Evolutionary conservation across 2,797 vertebrate genomes (phyloP).

Genomic region (Peromyscus attwateri): DNA sequence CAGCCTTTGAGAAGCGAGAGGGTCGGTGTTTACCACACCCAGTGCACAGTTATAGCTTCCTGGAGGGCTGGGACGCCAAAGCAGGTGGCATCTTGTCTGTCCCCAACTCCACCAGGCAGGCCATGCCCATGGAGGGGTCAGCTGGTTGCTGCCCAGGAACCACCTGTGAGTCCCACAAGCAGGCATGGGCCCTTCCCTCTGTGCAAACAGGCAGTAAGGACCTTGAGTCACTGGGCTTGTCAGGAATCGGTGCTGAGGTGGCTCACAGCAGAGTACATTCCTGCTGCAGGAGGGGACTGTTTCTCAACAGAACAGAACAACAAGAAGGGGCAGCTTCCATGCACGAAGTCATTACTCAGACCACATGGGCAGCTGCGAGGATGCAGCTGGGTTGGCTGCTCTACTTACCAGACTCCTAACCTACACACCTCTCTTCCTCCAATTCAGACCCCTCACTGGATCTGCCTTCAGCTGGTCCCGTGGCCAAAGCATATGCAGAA

Average conservation of each 20-base stretch:
- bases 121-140: background rate
- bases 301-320: background rate
- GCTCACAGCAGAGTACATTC: slow-evolving; percentile 33
- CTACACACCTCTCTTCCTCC: slow-evolving; percentile 50
- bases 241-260: slow-evolving; percentile 49
- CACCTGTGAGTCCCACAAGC: background rate
- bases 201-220: background rate
- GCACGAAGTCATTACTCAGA: slow-evolving; percentile 46
- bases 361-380: slow-evolving; percentile 55
- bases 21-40: background rate
- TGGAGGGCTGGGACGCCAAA: background rate
- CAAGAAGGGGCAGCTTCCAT: background rate
- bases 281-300: slow-evolving; percentile 52
- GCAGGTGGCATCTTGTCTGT: slow-evolving; percentile 50
- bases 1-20: background rate
- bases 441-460: background rate
- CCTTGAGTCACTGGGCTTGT: slow-evolving; percentile 47
- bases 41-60: background rate
- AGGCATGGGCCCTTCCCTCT: slow-evolving; percentile 23
- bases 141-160: background rate
- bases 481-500: background rate
- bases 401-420: background rate
- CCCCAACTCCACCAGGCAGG: background rate
- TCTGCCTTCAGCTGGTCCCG: slow-evolving; percentile 14
- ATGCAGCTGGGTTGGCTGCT: slow-evolving; percentile 48